phyloP scores from a whole-genome alignment of 2,888 invertebrate genomes.

The Autographa pulchrina region DNA sequence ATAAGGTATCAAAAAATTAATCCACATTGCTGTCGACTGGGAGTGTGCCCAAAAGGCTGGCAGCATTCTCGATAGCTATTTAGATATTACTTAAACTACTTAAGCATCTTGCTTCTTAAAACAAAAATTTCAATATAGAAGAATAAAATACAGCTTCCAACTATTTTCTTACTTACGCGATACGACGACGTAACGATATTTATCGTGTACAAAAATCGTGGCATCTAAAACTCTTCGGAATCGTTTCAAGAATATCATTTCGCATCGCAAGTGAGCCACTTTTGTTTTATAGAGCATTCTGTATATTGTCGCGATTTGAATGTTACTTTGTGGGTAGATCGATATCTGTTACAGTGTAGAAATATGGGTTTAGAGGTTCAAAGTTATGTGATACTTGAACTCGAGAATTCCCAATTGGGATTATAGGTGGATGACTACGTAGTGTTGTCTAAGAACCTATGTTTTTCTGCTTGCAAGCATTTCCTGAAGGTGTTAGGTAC shows the following conservation, averaged over 20 bases:
- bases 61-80: no score
- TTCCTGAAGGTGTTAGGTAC: no score
- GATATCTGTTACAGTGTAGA: conserved; percentile 34
- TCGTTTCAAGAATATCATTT: conserved; percentile 69
- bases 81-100: no score
- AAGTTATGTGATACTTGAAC: not conserved
- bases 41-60: no score
- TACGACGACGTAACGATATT: conserved; percentile 3
- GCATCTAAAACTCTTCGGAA: conserved; percentile 48
- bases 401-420: not conserved
- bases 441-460: no score
- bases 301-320: conserved; percentile 66
- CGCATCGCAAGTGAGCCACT: conserved; percentile 62
- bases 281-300: conserved; percentile 61
- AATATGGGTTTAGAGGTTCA: not conserved
- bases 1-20: no score
- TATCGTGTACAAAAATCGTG: conserved; percentile 36
- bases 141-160: no score
- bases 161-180: no score
- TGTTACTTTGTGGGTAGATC: conserved; percentile 52
- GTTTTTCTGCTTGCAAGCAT: no score
- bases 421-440: not conserved
- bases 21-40: no score
- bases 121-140: no score
- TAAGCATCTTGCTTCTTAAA: no score